Base-by-base conservation (phyloP, 2,888 invertebrate genomes). In the Oxystoma pomonae region DNA sequence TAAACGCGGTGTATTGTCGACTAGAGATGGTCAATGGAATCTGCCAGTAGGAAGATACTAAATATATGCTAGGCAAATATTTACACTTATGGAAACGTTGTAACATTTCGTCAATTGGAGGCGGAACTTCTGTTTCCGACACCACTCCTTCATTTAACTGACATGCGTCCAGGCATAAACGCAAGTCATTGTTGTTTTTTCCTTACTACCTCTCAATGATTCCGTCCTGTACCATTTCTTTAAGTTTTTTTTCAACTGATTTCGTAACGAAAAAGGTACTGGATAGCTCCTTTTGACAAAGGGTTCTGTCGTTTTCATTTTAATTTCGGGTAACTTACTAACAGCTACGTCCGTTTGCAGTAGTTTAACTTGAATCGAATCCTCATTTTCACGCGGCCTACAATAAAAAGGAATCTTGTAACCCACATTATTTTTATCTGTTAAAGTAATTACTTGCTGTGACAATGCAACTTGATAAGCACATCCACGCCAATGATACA, bases 41-140 rank as follows among this genome's bases (percentile, higher is more conserved):
- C 50, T 70, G 67, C 66, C 70, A 70, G 57, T 68, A 69, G 1
- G 65, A 65, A 35, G 64, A 9, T 19, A 22, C 21, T 17, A 64
- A 17, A 64, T 64, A 61, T 1, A 64, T n/a, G 18, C 52, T 55
- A 20, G 49, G 19, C n/a, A 63, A 49, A 59, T 17, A 22, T 35
- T n/a, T 16, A 1, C 20, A 2, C 1, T 16, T 20, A 19, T 21
- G 5, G 35, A 55, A 62, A 35, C 55, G 59, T 49, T 62, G 65
- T 21, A 71, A 52, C 16, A 71, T 52, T 50, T 71, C 69, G 50
- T 69, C 68, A 3, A 65, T 59, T 17, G 66, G 64, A 9, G 56
- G 55, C 16, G 69, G 70, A 12, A 69, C 62, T 53, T 76, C 75
- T 3, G 71, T 65, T 60, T 77, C 75, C 0, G 70, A 64, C 19